These are phyloP conservation scores for Nannoperca obscura DNA, from an alignment of 2,797 vertebrate species.

Conservation along the genomic window DNA sequence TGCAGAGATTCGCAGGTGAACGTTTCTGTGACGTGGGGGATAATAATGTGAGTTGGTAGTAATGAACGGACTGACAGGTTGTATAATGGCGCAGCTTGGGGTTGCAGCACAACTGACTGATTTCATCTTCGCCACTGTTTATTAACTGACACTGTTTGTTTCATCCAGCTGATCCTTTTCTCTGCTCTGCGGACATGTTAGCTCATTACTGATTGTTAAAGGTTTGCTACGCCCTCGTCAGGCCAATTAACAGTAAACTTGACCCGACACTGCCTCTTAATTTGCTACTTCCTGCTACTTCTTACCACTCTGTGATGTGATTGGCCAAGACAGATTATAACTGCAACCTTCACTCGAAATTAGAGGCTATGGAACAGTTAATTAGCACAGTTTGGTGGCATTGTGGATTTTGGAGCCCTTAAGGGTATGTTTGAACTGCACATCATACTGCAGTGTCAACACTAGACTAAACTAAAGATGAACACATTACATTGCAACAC, in stretches of 20 bases:
- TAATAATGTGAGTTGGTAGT: conserved; percentile 43
- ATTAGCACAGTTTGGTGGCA: conserved; percentile 78
- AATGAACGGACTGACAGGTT: conserved; percentile 49
- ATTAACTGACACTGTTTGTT: conserved; percentile 74
- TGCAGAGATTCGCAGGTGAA: conserved; percentile 24
- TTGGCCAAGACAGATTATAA: conserved; percentile 76
- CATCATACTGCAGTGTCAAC: conserved; percentile 56
- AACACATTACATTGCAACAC: conserved; percentile 43
- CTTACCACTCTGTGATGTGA: conserved; percentile 71
- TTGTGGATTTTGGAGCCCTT: conserved; percentile 53
- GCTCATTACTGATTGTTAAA: conserved; percentile 76
- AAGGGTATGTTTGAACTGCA: conserved; percentile 55
- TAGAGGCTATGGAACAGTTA: conserved; percentile 68
- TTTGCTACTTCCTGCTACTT: conserved; percentile 66
- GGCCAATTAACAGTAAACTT: conserved; percentile 77
- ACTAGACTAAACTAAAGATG: conserved; percentile 51
- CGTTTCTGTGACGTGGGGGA: not conserved
- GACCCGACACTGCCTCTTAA: conserved; percentile 74
- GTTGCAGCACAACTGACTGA: conserved; percentile 42
- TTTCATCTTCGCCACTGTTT: conserved; percentile 62
- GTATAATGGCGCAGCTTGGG: conserved; percentile 41
- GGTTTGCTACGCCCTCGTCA: conserved; percentile 71
- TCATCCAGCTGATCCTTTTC: conserved; percentile 50
- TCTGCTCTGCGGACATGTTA: conserved; percentile 74
- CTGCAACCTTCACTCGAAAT: conserved; percentile 79